Evolutionary conservation across 2,797 vertebrate species (phyloP).

Genomic region (Hyperoplus lanceolatus): DNA sequence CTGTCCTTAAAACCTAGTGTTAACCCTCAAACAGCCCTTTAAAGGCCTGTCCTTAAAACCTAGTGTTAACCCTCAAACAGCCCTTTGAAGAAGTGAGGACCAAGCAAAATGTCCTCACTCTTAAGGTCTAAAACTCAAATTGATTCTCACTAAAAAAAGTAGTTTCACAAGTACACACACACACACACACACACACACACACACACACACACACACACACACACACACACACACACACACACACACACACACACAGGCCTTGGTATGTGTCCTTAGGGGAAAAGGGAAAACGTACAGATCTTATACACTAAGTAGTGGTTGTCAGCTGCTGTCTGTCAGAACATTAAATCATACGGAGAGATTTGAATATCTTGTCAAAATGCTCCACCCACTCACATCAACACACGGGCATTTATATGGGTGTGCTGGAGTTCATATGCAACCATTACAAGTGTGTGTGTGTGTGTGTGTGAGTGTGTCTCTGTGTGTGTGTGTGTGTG

Average conservation of each 20-base stretch:
- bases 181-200: no score
- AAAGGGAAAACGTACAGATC: conserved; percentile 82
- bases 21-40: no score
- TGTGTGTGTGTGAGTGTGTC: no score
- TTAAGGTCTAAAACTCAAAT: no score
- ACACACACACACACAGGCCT: conserved; percentile 63
- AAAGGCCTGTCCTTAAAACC: no score
- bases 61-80: no score
- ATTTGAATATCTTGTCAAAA: conserved; percentile 83
- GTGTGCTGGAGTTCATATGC: conserved; percentile 29
- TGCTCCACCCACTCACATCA: conserved; percentile 67
- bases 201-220: conserved; percentile 25
- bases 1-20: no score
- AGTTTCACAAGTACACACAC: no score
- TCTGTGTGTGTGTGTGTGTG: no score
- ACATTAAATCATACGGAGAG: conserved; percentile 87
- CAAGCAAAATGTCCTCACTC: no score
- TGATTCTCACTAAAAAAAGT: no score
- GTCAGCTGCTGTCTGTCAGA: conserved; percentile 88
- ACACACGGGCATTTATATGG: conserved; percentile 28
- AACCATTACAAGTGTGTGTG: neutral
- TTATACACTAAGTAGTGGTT: conserved; percentile 85
- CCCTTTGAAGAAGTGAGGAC: no score
- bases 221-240: conserved; percentile 55
- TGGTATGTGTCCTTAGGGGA: conserved; percentile 77